A percentile compares a stretch with the other conserved stretches of the same genome.
phyloP scores from a whole-genome alignment of 2,797 vertebrate species.

The Enteromius thamalakanensis region DNA sequence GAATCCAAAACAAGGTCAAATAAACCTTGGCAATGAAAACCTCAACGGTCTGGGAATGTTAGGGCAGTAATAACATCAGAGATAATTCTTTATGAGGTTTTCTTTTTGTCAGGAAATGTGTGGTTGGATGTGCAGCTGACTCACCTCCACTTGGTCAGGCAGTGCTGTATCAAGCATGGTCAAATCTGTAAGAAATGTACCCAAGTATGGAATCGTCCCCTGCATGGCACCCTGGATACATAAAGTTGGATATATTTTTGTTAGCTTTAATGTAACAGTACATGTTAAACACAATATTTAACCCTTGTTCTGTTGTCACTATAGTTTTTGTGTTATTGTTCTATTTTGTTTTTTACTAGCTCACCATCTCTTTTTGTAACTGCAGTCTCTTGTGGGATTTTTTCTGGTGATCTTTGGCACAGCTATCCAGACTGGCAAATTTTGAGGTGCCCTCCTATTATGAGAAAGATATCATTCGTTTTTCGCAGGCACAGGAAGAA shows the following conservation, averaged over 20 bases:
- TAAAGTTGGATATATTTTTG: background rate
- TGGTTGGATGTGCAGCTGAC: conserved; percentile 13
- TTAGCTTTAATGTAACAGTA: background rate
- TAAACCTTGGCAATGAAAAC: conserved; percentile 37
- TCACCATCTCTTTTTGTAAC: conserved; percentile 91
- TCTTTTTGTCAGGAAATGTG: background rate
- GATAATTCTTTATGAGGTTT: conserved; percentile 5
- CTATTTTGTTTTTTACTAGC: conserved; percentile 32
- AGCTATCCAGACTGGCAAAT: conserved; percentile 91
- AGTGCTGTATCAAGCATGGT: conserved; percentile 95
- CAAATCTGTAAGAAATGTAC: conserved; percentile 92
- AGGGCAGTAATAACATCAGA: conserved; percentile 13
- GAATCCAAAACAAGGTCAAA: conserved; percentile 18
- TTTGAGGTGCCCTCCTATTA: conserved; percentile 94
- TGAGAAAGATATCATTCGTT: background rate
- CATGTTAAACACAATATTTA: background rate
- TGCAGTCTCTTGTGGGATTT: conserved; percentile 89
- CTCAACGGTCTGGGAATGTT: background rate
- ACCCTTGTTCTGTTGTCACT: background rate
- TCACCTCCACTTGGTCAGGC: conserved; percentile 89
- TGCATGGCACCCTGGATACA: conserved; percentile 88
- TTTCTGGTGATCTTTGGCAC: conserved; percentile 94
- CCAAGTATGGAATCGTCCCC: conserved; percentile 93
- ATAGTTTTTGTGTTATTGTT: background rate
- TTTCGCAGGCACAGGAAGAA: background rate